These are phyloP conservation scores for Spheniscus humboldti DNA, from an alignment of 2,797 vertebrate species.

Conservation along the genomic window DNA sequence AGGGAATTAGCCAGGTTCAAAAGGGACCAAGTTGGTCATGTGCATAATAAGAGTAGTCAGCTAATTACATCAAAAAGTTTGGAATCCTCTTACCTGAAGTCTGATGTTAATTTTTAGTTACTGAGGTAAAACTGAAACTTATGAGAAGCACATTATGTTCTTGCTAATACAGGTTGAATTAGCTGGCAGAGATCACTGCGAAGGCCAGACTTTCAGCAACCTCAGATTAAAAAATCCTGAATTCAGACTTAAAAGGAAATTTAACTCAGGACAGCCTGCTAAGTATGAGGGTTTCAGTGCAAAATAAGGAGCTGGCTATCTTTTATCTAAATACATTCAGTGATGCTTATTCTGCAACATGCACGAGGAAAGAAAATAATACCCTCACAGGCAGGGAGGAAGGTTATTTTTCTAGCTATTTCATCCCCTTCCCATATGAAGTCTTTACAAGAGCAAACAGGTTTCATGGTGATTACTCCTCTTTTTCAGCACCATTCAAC, in stretches of 20 bases:
- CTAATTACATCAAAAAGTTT: not conserved
- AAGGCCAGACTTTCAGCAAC: not conserved
- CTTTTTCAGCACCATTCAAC: not conserved
- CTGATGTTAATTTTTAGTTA: not conserved
- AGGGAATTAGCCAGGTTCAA: not conserved
- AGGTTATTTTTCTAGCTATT: not conserved
- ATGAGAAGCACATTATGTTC: not conserved
- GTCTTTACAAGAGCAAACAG: not conserved
- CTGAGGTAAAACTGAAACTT: not conserved
- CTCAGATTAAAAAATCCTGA: not conserved
- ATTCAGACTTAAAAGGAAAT: not conserved
- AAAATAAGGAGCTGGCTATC: not conserved
- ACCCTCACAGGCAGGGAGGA: not conserved
- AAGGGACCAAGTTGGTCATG: not conserved
- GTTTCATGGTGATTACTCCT: not conserved
- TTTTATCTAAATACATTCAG: not conserved
- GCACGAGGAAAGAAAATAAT: not conserved
- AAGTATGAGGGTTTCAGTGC: not conserved
- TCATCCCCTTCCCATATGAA: not conserved
- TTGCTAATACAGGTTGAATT: not conserved
- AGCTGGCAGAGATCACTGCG: not conserved
- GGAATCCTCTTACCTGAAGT: not conserved
- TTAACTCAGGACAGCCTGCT: not conserved
- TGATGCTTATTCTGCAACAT: not conserved
- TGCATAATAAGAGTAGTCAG: not conserved